Base-by-base conservation (phyloP, 2,797 vertebrate genomes). In the Coluber constrictor region DNA sequence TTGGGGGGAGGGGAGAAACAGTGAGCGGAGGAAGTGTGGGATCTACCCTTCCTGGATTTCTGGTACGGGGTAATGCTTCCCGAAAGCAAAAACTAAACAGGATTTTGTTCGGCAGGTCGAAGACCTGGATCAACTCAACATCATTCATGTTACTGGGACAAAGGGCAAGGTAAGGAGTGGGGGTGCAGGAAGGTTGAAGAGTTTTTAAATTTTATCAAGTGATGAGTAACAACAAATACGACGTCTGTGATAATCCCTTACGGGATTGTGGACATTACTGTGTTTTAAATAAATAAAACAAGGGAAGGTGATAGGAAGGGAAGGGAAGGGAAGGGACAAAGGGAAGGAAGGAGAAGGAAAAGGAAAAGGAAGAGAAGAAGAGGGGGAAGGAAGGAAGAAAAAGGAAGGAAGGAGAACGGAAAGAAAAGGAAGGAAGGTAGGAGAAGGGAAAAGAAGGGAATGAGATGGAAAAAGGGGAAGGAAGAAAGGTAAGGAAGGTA, bases 121-220 rank as follows among this genome's bases (percentile, higher is more conserved):
- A 57, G 98, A 99, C 91, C 97, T 99, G 23, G 98, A 99, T 95
- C 97, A 93, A 93, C 98, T 99, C 56, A 99, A 99, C 95, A 98
- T 99, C 92, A 99, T 99, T 95, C 99, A 99, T 25, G 98, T 99
- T 93, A 99, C 99, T 0, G 99, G 99, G 94, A 99, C 99, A 59
- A 99, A 99, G 97, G 99, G 99, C 96, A 99, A 99, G 98, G 99
- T 99, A 94, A 98, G 3, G 15, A 43, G 5, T 5, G 29, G 13
- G 12, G 1, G 0, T 1, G 0, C 3, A 2, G 27, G 15, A 9
- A 32, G 9, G 74, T 10, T 11, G 37, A 25, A 83, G 74, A 5
- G 4, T 25, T 11, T 43, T 23, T 1, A 11, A 63, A 47, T 25
- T 25, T 83, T 25, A 83, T 25, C 74, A 25, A 25, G 37, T 9